Evolutionary conservation across 2,113 vertebrate genomes (phyloP), one percentile per base, ranked within the genome.

Genomic region (Coregonus clupeaformis): DNA sequence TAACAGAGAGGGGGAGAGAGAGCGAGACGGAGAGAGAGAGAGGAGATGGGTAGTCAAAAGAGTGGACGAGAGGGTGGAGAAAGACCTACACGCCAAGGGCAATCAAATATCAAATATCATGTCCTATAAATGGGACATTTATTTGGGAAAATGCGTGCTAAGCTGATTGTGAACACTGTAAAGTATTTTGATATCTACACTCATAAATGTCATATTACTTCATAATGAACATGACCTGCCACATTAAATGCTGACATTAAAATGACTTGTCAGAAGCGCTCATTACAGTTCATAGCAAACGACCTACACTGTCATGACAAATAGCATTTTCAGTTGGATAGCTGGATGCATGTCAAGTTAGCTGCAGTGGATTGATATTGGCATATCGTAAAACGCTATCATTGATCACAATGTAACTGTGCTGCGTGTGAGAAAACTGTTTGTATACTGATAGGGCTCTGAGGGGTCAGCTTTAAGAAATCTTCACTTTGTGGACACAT

Each of bases 291-390:
- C 79, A 84, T 86, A 71, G 20, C 57, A 60, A 63, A 87, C 72
- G 71, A 79, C 86, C 81, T 60, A 60, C 57, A 60, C 20, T n/a
- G 57, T 60, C 18, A n/a, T 60, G 57, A 22, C 18, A 89, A 89
- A 87, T 85, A 79, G 67, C 68, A 77, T 76, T 80, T 82, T 78
- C 80, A 73, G 69, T 77, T 11, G 72, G 77, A 82, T 75, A 79
- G 76, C 75, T 60, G 76, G 78, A 78, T 68, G 76, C 72, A 80
- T 86, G 88, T 89, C 89, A 77, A 74, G 82, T 89, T 82, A 84
- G 84, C 84, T 55, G 82, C 75, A 78, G 47, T 88, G 86, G 79
- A 85, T 90, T 90, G 86, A 87, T 85, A 85, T 90, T 82, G 88
- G 85, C 87, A 84, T 79, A 76, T 77, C 80, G 87, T 73, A 78